A percentile compares a stretch with the other conserved stretches of the same genome.
Conservation (phyloP, 2,888 invertebrate genomes). For the Sminthurides aquaticus region DNA sequence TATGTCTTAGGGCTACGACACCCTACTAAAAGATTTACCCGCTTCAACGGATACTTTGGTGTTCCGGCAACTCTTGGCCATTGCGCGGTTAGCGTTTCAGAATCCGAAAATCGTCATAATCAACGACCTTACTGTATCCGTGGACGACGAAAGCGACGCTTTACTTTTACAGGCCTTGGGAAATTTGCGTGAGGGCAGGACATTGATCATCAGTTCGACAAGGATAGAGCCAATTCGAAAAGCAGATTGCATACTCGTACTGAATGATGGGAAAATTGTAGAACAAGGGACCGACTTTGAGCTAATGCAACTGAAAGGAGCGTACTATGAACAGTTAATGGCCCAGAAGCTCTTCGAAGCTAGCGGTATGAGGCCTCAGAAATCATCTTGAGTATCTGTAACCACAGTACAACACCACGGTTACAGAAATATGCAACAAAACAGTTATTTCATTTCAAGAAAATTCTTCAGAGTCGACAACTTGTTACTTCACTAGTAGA, state of each 20-base stretch:
- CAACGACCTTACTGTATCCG: slow-evolving; percentile 27
- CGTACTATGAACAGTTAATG: slow-evolving; percentile 34
- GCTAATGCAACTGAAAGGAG: slow-evolving; percentile 22
- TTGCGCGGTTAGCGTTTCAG: slow-evolving; percentile 26
- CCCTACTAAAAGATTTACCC: slow-evolving; percentile 2
- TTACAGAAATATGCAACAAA: too few species aligned
- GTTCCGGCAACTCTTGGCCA: slow-evolving; percentile 27
- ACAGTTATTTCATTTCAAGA: too few species aligned
- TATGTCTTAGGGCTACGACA: slow-evolving; percentile 21
- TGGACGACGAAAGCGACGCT: slow-evolving; percentile 9
- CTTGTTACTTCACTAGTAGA: too few species aligned
- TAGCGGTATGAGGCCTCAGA: neutral
- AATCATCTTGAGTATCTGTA: too few species aligned
- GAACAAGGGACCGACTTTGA: slow-evolving; percentile 27
- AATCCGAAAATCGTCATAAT: slow-evolving; percentile 31
- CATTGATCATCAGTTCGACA: slow-evolving; percentile 26
- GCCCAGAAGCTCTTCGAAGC: slow-evolving; percentile 20
- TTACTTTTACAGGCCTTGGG: slow-evolving; percentile 22
- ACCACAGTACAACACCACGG: too few species aligned
- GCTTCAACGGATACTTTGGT: slow-evolving; percentile 13
- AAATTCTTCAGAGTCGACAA: too few species aligned
- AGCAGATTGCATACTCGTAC: slow-evolving; percentile 30
- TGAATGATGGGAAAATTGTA: slow-evolving; percentile 26
- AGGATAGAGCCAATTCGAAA: slow-evolving; percentile 28
- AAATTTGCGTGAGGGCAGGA: slow-evolving; percentile 22